Conservation (phyloP, 1,140 invertebrate genomes). For the Zaprionus taronus region DNA sequence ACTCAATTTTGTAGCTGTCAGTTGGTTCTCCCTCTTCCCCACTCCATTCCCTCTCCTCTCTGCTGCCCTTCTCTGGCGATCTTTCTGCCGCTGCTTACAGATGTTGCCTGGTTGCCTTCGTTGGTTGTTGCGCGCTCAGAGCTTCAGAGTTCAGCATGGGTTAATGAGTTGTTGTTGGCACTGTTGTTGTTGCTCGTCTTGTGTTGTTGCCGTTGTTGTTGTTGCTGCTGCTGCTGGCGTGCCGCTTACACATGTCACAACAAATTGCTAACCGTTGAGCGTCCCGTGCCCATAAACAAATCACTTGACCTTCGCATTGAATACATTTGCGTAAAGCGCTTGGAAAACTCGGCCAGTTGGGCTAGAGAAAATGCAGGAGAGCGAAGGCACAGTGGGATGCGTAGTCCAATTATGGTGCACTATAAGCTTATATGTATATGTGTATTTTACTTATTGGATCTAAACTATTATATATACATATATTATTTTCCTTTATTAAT, state of each 20-base stretch:
- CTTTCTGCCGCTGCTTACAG: conserved; percentile 22
- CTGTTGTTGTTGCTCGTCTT: conserved; percentile 33
- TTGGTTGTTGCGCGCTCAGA: background rate
- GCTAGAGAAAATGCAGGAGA: conserved; percentile 17
- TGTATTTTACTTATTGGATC: too few relatives aligned
- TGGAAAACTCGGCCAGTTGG: conserved; percentile 46
- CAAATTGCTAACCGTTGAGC: conserved; percentile 75
- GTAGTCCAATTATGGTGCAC: too few relatives aligned
- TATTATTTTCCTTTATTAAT: too few relatives aligned
- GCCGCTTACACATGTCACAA: conserved; percentile 78
- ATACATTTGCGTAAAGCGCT: conserved; percentile 49
- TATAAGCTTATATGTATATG: too few relatives aligned
- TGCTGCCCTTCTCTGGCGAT: background rate
- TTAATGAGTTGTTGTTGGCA: conserved; percentile 75
- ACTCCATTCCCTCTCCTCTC: background rate
- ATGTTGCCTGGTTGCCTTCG: conserved; percentile 38
- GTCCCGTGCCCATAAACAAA: conserved; percentile 63
- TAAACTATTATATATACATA: too few relatives aligned
- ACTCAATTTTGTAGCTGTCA: conserved; percentile 84
- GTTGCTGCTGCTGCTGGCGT: conserved; percentile 44
- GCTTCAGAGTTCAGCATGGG: conserved; percentile 75
- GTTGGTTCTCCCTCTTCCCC: conserved; percentile 49
- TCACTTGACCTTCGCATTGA: conserved; percentile 68
- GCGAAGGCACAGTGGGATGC: conserved; percentile 24
- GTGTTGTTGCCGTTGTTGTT: conserved; percentile 17